Conservation (phyloP, 1,140 invertebrate genomes). For the Scylla paramamosain region DNA sequence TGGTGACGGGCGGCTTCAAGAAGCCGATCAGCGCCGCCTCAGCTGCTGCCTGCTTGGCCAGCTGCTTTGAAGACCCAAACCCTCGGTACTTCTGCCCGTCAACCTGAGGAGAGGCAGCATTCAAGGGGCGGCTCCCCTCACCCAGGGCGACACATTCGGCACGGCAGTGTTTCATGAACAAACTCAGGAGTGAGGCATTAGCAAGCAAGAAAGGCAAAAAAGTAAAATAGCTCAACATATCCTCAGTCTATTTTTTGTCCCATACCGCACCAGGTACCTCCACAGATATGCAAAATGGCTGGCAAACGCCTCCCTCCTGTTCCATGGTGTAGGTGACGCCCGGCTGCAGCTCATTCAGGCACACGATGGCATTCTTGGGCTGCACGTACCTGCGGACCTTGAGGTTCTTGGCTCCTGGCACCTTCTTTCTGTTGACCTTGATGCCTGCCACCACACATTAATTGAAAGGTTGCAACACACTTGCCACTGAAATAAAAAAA, state of each 20-base stretch:
- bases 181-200: not conserved
- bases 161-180: not conserved
- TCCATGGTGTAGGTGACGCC: constrained; percentile 63
- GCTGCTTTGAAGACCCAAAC: constrained; percentile 82
- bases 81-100: constrained; percentile 82
- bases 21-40: constrained; percentile 87
- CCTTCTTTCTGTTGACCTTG: constrained; percentile 75
- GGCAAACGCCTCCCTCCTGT: constrained; percentile 69
- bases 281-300: constrained; percentile 70
- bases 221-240: constrained; percentile 42
- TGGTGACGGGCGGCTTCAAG: constrained; percentile 80
- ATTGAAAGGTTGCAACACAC: constrained; percentile 76
- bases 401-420: constrained; percentile 71
- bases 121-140: not conserved
- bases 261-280: constrained; percentile 60
- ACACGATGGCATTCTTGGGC: constrained; percentile 72
- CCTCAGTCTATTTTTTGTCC: not conserved
- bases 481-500: constrained; percentile 70
- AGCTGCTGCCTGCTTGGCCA: constrained; percentile 85
- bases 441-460: constrained; percentile 75
- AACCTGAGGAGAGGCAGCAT: constrained; percentile 79
- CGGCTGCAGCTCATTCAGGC: constrained; percentile 68
- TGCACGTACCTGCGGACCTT: constrained; percentile 71
- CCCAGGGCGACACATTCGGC: not conserved
- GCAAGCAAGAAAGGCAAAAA: constrained; percentile 28